Evolutionary conservation across 2,113 vertebrate genomes (phyloP), one percentile per base, ranked within the genome.

Genomic region (Tachycineta bicolor): DNA sequence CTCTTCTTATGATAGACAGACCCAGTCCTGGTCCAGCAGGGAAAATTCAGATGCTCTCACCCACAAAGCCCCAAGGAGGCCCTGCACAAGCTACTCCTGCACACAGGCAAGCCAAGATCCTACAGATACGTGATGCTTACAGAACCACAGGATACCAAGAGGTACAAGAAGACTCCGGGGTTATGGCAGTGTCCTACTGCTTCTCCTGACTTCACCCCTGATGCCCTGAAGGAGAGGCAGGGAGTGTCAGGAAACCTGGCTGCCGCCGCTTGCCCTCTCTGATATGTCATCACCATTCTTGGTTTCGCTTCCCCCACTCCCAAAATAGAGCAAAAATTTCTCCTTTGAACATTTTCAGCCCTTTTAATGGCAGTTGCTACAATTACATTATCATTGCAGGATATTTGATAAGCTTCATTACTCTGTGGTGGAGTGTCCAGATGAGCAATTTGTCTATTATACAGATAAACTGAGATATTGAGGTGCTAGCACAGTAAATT

Each of bases 241-340:
- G 11, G 33, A 68, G 4, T 2, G 0, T 10, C 0, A 1, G 65
- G 34, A 81, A 56, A 29, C 44, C 47, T 4, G 0, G 47, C 3
- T 89, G 14, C 52, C 39, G 49, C 56, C 33, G 11, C 23, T 55
- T 14, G 2, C 2, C 21, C 7, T 22, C 26, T 75, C 65, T 60
- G 31, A 53, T n/a, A 56, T 11, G 5, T 71, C 62, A 46, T 24
- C 5, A 2, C 3, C 1, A 5, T 67, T 87, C 58, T 68, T 29
- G 19, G 14, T 31, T 56, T 56, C 21, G 19, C 20, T 76, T 76
- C 28, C 53, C 25, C 15, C 13, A 16, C 28, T 68, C 44, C 71
- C 1, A 59, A 55, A 64, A 26, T 7, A 56, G 24, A 71, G 25
- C 25, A 47, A 84, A 0, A 3, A 49, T 25, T 85, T 34, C 22